Evolutionary conservation across 1,140 invertebrate genomes (phyloP), one percentile per base, ranked within the genome.

Genomic region (Protaetia brevitarsis): DNA sequence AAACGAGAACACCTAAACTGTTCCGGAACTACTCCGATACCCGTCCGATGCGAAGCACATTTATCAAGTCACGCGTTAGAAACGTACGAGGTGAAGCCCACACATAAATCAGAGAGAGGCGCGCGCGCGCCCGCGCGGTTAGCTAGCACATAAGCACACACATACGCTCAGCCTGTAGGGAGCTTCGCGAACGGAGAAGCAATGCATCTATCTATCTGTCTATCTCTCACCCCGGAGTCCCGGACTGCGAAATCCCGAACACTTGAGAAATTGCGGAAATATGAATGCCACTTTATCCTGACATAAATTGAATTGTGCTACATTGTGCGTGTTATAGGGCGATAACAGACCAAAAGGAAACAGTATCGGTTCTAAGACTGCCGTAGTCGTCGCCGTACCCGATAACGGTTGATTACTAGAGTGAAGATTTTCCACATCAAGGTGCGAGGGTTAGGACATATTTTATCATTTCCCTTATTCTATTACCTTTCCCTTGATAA

Each of bases 231-330:
- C 41, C 41, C 16, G 21, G 41, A 51, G 41, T 51, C 41, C 16
- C 41, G 13, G 19, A 51, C 41, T 51, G 13, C 41, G 19, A 51
- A 51, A 51, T 51, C 41, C 41, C 41, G 13, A 51, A 51, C 41
- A 51, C 41, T 51, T 51, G 41, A 51, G 41, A 51, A 51, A 51
- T 51, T 51, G 41, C 41, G 41, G 41, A 51, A 51, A 19, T 51
- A 51, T 51, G 41, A 51, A 51, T 51, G 41, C 41, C 41, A 51
- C 41, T 51, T 51, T 51, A 51, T 51, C 41, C 41, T 51, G 41
- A 26, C 41, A 51, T 23, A 51, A 51, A 51, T 51, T 51, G 41
- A 51, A 51, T 51, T 51, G 41, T 51, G 41, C 41, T 51, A 51
- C 41, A 51, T 51, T 51, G 41, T 51, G 41, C 41, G 41, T 51